Evolutionary conservation across 1,140 invertebrate species (phyloP), one percentile per base, ranked within the genome.

Genomic region (Sitophilus oryzae): DNA sequence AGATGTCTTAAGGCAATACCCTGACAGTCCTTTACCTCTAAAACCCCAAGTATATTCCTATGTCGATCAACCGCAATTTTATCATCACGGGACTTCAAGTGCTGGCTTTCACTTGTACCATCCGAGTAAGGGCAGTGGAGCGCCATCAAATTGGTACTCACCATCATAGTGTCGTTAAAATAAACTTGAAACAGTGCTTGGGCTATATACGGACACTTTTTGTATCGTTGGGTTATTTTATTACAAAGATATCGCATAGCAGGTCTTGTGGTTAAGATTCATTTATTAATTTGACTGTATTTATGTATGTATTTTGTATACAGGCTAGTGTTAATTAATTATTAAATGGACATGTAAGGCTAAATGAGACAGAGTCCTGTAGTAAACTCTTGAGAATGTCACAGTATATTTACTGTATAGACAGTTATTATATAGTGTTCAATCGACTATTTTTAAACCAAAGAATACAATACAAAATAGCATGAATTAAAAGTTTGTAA

Each of bases 81-180:
- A 92, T 73, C 85, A 84, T 61, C 82, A 84, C 65, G 79, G 76
- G 14, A 72, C 77, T 18, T 64, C 84, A 50, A 76, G 81, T 42
- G 84, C 88, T 8, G 86, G 89, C 11, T 93, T 93, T 71, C 90
- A 93, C 73, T 75, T 93, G 3, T 93, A 93, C 70, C 90, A 93
- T 72, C 84, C 86, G 3, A 78, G 81, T 40, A 83, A 81, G 66
- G 80, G 80, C 72, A 77, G 82, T 62, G 62, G 79, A 53, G 69
- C 79, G 66, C 63, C 72, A 59, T 64, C 75, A 44, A 83, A 84
- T 63, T 89, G 87, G 87, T 89, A 89, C 67, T 82, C 87, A 15
- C 77, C 84, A 16, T 80, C 85, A 51, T 86, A 85, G 77, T 88
- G 54, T 46, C 45, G 20, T 37, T 37, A 25, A 10, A n/a, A 50